phyloP scores from a whole-genome alignment of 2,888 invertebrate genomes.

The Aspidiotus rigidus region DNA sequence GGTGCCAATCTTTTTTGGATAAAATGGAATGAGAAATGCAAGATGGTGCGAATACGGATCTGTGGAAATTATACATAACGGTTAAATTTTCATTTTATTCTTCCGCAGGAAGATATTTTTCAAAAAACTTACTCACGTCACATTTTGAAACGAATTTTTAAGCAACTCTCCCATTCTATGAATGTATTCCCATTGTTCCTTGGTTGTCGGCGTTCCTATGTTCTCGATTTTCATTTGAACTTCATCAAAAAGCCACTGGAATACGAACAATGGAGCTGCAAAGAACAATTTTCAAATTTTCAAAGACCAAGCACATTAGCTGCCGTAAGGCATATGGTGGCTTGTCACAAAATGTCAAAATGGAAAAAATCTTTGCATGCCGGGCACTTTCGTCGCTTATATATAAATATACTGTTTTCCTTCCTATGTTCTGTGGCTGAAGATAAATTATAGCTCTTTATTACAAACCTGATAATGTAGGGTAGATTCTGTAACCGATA shows the following conservation, averaged over 20 bases:
- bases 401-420: neutral
- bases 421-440: neutral
- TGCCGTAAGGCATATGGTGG: conserved; percentile 29
- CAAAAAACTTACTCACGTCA: conserved; percentile 49
- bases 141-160: conserved; percentile 69
- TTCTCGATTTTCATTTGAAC: conserved; percentile 90
- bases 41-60: conserved; percentile 82
- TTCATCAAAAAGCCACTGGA: conserved; percentile 91
- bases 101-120: neutral
- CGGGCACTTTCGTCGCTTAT: neutral
- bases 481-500: conserved; percentile 81
- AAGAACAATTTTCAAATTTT: no score
- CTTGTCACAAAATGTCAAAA: no score
- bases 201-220: conserved; percentile 77
- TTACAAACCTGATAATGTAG: conserved; percentile 60
- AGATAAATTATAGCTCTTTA: neutral
- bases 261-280: conserved; percentile 77
- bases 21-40: conserved; percentile 87
- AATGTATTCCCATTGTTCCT: conserved; percentile 88
- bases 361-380: neutral
- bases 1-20: conserved; percentile 77
- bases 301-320: no score
- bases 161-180: conserved; percentile 80
- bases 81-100: conserved; percentile 1
- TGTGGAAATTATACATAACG: conserved; percentile 40